A percentile compares a stretch with the other conserved stretches of the same genome.
Evolutionary conservation across 2,113 vertebrate species (phyloP).

Genomic region (Hoplias malabaricus): DNA sequence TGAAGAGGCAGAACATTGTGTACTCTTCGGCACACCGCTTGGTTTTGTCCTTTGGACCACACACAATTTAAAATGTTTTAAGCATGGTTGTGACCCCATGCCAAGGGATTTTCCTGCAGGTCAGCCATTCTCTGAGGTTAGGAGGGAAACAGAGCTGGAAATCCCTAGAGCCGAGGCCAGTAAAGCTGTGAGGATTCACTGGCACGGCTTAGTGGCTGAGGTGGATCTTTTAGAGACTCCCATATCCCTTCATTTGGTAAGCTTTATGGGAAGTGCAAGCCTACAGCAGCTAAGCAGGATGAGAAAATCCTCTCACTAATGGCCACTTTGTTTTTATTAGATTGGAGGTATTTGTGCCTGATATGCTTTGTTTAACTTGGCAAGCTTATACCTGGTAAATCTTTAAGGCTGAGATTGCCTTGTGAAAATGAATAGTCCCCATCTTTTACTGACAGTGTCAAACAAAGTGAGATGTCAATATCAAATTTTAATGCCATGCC

Average conservation of each 20-base stretch:
- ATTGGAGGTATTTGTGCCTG: not conserved
- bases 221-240: conserved; percentile 12
- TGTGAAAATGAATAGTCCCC: not conserved
- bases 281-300: not conserved
- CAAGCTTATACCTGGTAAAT: not conserved
- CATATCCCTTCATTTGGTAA: not conserved
- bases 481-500: too few relatives aligned
- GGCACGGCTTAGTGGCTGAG: not conserved
- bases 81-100: not conserved
- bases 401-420: not conserved
- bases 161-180: conserved; percentile 1
- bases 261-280: not conserved
- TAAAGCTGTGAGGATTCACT: conserved; percentile 1
- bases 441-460: too few relatives aligned
- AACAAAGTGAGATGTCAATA: too few relatives aligned
- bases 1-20: not conserved
- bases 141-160: conserved; percentile 19
- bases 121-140: conserved; percentile 6
- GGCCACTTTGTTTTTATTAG: not conserved
- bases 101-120: conserved; percentile 40
- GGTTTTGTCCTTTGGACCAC: conserved; percentile 6
- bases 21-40: not conserved
- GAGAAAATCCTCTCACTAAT: not conserved
- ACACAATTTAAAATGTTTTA: conserved; percentile 10
- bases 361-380: not conserved